Percentiles rank a stretch among this genome's conserved stretches.
phyloP scores from a whole-genome alignment of 2,113 vertebrate genomes.

The Circaetus gallicus region DNA sequence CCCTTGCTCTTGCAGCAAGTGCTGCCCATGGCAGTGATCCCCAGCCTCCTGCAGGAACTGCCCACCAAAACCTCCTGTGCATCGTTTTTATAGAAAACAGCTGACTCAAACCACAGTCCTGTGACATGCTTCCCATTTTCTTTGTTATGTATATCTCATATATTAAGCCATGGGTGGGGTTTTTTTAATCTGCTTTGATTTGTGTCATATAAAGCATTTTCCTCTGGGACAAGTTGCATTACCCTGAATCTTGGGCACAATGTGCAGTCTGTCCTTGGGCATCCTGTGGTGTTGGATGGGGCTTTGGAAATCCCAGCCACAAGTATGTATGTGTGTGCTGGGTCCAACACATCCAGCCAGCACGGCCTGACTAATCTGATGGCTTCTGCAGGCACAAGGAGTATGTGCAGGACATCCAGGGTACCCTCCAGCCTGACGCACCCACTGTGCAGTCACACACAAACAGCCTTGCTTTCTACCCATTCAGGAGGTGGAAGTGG shows the following conservation, averaged over 20 bases:
- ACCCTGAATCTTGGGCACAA: neutral
- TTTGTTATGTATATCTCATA: neutral
- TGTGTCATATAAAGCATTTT: neutral
- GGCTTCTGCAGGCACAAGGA: neutral
- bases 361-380: accelerated
- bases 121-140: neutral
- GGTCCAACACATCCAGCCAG: neutral
- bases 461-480: neutral
- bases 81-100: neutral
- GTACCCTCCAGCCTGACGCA: neutral
- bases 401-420: neutral
- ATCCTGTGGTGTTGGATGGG: neutral
- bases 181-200: neutral
- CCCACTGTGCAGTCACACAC: neutral
- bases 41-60: neutral
- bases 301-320: neutral
- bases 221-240: neutral
- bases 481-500: accelerated
- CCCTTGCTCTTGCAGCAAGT: neutral
- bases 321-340: neutral
- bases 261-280: neutral
- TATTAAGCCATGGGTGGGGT: neutral
- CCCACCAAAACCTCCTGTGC: neutral
- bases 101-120: neutral
- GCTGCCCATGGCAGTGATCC: accelerated